These are phyloP conservation scores for Rallus limicola DNA, from an alignment of 2,113 vertebrate species.

Conservation along the genomic window DNA sequence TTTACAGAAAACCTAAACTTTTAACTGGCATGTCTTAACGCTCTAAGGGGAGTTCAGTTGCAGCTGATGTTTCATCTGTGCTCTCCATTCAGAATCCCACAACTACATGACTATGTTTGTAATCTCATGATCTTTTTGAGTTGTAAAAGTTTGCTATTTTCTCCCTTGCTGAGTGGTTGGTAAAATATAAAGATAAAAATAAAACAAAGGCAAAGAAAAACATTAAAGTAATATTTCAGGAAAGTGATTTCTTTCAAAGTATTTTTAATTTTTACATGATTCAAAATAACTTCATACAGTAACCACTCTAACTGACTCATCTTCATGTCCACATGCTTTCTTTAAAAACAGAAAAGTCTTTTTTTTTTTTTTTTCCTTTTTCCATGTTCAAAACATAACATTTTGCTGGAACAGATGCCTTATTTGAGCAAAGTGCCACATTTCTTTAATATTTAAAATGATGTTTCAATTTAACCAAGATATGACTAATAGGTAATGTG, in stretches of 20 bases:
- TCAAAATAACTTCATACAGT: conserved; percentile 74
- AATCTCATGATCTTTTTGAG: conserved; percentile 47
- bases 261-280: conserved; percentile 76
- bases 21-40: conserved; percentile 21
- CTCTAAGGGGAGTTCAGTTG: not conserved
- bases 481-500: conserved; percentile 63
- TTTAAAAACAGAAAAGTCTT: conserved; percentile 76
- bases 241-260: conserved; percentile 73
- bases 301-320: conserved; percentile 73
- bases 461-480: conserved; percentile 65
- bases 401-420: conserved; percentile 79
- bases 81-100: conserved; percentile 53
- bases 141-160: conserved; percentile 53
- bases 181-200: conserved; percentile 68
- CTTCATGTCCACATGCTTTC: conserved; percentile 75
- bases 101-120: not conserved
- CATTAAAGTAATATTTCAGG: conserved; percentile 75
- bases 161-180: conserved; percentile 5
- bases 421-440: conserved; percentile 70
- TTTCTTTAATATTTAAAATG: conserved; percentile 76
- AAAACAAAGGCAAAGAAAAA: conserved; percentile 71
- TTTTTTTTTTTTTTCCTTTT: conserved; percentile 18
- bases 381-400: conserved; percentile 73
- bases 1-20: conserved; percentile 40
- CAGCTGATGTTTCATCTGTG: not conserved